A percentile compares a stretch with the other conserved stretches of the same genome.
phyloP scores from a whole-genome alignment of 1,140 invertebrate genomes.

The Lepidurus packardi region DNA sequence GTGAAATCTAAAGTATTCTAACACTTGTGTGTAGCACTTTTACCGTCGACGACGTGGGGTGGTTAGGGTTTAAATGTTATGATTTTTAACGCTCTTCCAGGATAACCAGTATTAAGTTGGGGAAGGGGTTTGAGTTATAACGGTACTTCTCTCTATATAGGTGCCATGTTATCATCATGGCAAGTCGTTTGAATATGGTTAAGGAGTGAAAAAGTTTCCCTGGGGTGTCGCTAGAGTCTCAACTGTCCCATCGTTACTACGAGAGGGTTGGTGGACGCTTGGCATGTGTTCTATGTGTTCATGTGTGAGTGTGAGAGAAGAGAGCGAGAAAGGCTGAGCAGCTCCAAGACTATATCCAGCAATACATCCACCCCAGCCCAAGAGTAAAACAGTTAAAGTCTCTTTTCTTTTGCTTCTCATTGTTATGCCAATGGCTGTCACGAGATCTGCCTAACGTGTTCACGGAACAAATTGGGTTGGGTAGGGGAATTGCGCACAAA shows the following conservation, averaged over 20 bases:
- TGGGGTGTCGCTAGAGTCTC: background rate
- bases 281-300: background rate
- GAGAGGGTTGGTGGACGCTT: background rate
- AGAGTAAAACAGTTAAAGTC: background rate
- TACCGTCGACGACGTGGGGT: too few species aligned
- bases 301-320: background rate
- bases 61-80: background rate
- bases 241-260: background rate
- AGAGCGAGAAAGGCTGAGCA: too few species aligned
- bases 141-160: background rate
- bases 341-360: too few species aligned
- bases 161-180: background rate
- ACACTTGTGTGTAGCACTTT: too few species aligned
- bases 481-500: constrained; percentile 16
- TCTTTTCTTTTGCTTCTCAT: background rate
- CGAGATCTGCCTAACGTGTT: constrained; percentile 21
- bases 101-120: background rate
- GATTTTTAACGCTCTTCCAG: background rate
- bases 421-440: constrained; percentile 21
- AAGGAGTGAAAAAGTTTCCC: background rate
- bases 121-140: background rate
- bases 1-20: too few species aligned
- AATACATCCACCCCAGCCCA: background rate
- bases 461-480: constrained; percentile 21
- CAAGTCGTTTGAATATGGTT: constrained; percentile 19